Base-by-base conservation (phyloP, 2,113 vertebrate genomes). In the Dermatemys mawii region DNA sequence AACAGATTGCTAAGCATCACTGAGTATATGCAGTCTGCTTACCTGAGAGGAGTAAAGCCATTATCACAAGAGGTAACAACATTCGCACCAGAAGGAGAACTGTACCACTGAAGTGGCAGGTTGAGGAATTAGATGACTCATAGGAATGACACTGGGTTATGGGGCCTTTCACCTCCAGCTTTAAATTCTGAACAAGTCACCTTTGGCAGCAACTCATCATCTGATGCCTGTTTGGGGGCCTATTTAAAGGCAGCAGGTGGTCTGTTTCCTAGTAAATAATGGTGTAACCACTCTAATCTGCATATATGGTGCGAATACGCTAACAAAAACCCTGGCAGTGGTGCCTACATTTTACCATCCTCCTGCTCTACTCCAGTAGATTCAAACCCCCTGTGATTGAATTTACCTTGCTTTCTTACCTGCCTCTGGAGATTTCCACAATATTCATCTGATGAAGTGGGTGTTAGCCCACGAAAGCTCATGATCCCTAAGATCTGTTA, bases 91-190 rank as follows among this genome's bases (percentile, higher is more conserved):
- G 81, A 22, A 44, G 12, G 53, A 81, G 41, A 44, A 10, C 49
- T 29, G 1, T 1, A 4, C 8, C 54, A 78, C 11, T 5, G 84
- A 55, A 90, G 60, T 2, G 46, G 29, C 29, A 41, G 1, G 19
- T 38, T 8, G 41, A 50, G 63, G 53, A 76, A 38, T 38, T 29
- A 8, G 41, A 27, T 4, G 0, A 0, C 17, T 46, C 55, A 5
- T 0, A 41, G 67, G 49, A 73, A 13, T 78, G 70, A 78, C 4
- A 3, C 5, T 0, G 0, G 54, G 16, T 57, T 38, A 60, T 21
- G 9, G 84, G 44, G 38, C 3, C 8, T 49, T 53, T 80, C 81
- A 46, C 3, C 44, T 29, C 24, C 2, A 44, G 5, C 24, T 46
- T 27, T 46, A 44, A 24, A 76, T 46, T 46, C 73, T 46, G 24